Evolutionary conservation across 2,888 invertebrate species (phyloP), one percentile per base, ranked within the genome.

Genomic region (Hemicrepidius hirtus): DNA sequence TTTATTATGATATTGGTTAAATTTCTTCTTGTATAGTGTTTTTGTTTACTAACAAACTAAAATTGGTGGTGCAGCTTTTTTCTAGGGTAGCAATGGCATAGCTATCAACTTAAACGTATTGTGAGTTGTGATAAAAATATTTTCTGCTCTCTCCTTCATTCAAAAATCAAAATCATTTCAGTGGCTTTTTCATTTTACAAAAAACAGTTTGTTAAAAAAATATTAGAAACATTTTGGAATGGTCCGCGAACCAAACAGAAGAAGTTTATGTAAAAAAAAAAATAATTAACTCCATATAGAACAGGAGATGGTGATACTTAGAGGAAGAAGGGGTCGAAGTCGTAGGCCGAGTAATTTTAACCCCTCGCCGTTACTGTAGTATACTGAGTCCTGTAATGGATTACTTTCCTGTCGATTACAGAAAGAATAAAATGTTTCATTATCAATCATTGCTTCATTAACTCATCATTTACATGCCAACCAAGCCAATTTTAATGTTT

Each of bases 11-110:
- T 16, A 40, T 40, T 32, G 32, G 32, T 5, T 32, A 9, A 32
- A 32, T 32, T 32, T 37, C 55, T 35, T 66, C 40, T 60, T 50
- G 59, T 49, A 57, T 32, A 41, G 53, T 55, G 10, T 41, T 35
- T 50, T 21, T 37, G 21, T n/a, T 41, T 69, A 55, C 63, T 69
- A 63, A 69, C 63, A 18, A 62, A 68, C 68, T 68, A 41, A 68
- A 68, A 37, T 53, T 18, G 20, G 46, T 59, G 59, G 50, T 46
- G 62, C 63, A 65, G 62, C 59, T 65, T 64, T 65, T 73, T 67
- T 75, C 60, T 60, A 60, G 69, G 74, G 44, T 74, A 74, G 74
- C 77, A 80, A 75, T 77, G 79, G 82, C 82, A 82, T 82, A 81
- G 79, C 71, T 74, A 60, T 75, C 79, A 75, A 75, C 76, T 76